Evolutionary conservation across 2,888 invertebrate species (phyloP), one percentile per base, ranked within the genome.

Genomic region (Heteropelma amictum): DNA sequence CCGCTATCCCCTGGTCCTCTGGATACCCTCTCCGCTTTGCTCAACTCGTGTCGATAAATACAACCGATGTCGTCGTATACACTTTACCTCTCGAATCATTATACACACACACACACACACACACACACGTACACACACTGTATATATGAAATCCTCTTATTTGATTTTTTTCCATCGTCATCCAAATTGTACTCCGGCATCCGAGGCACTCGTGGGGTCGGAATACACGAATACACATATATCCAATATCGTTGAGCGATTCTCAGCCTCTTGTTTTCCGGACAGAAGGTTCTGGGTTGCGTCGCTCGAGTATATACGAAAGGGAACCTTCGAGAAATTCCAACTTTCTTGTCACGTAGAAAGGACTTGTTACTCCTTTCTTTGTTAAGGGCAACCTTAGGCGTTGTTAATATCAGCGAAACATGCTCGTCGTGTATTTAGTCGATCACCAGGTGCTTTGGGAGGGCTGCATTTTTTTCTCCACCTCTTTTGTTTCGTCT

Each of bases 31-130:
- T 28, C 17, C 61, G 40, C 53, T 65, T 47, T 76, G 77, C 70
- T 67, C 67, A 69, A 64, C 68, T 79, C 78, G 77, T 82, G 81
- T 81, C 83, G 83, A 86, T 85, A 85, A 85, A 85, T 86, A 84
- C 85, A 76, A 80, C 72, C 82, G 81, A 84, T 79, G 81, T 82
- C 80, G 79, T 78, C 81, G 81, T 82, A 79, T 77, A 72, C 67
- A 21, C 76, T 47, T 56, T 76, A 58, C 47, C 68, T 65, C 61
- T 71, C 60, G 54, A 21, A 67, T 69, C 74, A 74, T 33, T 54
- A 67, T 67, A 54, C 33, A 45, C 30, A 12, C 23, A 42, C 42
- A 35, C 8, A 42, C 14, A 30, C 17, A 45, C 19, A 8, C 19
- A 19, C n/a, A 19, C 4, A n/a, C 19, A 35, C 12, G 12, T 28